phyloP scores from a whole-genome alignment of 2,113 vertebrate genomes.

The Podarcis cretensis region DNA sequence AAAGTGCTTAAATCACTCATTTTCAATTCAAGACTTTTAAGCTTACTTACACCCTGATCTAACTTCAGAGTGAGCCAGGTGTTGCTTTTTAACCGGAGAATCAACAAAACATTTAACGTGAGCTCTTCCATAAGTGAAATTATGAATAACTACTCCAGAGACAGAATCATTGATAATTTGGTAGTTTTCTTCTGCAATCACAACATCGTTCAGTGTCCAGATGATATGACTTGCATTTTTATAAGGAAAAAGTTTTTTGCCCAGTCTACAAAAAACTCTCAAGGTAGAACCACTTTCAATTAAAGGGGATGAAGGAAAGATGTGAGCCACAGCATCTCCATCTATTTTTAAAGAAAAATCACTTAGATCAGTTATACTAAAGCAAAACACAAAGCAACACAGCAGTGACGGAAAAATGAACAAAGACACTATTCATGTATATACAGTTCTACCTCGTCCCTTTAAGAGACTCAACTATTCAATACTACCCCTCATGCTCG shows the following conservation, averaged over 20 bases:
- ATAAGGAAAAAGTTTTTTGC: conserved; percentile 3
- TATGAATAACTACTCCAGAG: conserved; percentile 59
- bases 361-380: neutral
- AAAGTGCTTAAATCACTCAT: neutral
- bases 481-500: no score
- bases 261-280: conserved; percentile 52
- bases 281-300: conserved; percentile 60
- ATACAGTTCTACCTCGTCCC: neutral
- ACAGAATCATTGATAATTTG: conserved; percentile 57
- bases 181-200: conserved; percentile 50
- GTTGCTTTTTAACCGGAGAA: conserved; percentile 31
- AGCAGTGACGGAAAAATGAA: neutral
- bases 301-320: conserved; percentile 57
- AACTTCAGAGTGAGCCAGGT: conserved; percentile 51
- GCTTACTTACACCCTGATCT: conserved; percentile 71
- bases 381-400: neutral
- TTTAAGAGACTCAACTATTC: neutral
- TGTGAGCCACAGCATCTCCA: conserved; percentile 36
- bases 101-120: conserved; percentile 58
- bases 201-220: conserved; percentile 63
- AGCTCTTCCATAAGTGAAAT: conserved; percentile 58
- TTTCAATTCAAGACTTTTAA: fast-evolving
- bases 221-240: conserved; percentile 68
- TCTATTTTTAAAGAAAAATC: conserved; percentile 46
- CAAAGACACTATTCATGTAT: neutral